Evolutionary conservation across 1,140 invertebrate genomes (phyloP).

Genomic region (Caenorhabditis latens): DNA sequence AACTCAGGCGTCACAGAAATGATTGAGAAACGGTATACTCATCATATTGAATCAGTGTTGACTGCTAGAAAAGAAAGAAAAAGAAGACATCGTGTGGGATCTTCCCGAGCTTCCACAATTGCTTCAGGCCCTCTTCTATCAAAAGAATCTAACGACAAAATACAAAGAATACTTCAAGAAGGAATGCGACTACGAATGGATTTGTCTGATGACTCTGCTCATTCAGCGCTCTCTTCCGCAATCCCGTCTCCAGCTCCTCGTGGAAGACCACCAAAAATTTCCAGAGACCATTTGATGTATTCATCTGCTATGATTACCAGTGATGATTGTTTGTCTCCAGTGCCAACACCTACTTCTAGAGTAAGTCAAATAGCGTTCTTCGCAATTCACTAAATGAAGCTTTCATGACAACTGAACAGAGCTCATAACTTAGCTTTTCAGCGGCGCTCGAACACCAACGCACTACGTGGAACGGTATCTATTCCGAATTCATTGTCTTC

Average conservation of each 20-base stretch:
- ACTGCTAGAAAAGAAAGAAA: slow-evolving; percentile 61
- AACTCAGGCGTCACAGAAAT: slow-evolving; percentile 67
- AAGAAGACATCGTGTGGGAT: slow-evolving; percentile 28
- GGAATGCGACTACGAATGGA: neutral
- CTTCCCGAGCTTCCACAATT: slow-evolving; percentile 9
- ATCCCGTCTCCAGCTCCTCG: slow-evolving; percentile 4
- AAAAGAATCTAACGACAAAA: slow-evolving; percentile 55
- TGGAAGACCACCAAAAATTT: slow-evolving; percentile 18
- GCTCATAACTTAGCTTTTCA: neutral
- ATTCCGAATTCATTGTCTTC: neutral
- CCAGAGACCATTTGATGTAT: slow-evolving; percentile 1
- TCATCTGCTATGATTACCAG: slow-evolving; percentile 23
- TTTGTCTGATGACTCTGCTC: neutral
- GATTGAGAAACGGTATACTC: slow-evolving; percentile 66
- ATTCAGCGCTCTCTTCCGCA: slow-evolving; percentile 42
- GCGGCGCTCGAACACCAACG: slow-evolving; percentile 25
- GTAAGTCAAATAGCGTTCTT: neutral
- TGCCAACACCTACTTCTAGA: neutral
- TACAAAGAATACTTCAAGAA: slow-evolving; percentile 16
- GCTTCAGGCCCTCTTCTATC: slow-evolving; percentile 10
- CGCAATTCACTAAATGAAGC: too few species aligned
- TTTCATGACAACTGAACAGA: too few species aligned
- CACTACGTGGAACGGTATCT: slow-evolving; percentile 28
- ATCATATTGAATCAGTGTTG: slow-evolving; percentile 57
- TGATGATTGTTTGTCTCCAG: slow-evolving; percentile 28